Base-by-base conservation (phyloP, 2,888 invertebrate genomes). In the Euproctis similis region DNA sequence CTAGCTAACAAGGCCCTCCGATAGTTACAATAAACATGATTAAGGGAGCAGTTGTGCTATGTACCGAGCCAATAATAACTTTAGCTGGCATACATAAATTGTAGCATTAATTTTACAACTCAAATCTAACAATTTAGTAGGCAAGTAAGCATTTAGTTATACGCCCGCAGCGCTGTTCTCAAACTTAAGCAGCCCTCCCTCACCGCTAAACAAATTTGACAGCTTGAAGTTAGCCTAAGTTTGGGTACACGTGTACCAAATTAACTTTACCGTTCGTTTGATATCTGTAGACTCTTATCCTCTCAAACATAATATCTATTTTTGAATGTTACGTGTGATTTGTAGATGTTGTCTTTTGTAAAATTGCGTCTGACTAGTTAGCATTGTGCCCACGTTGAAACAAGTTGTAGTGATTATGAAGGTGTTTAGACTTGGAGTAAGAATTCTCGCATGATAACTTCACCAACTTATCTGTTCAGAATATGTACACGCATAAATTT, bases 141-240 rank as follows among this genome's bases (percentile, higher is more conserved):
- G 70, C 66, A 67, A 75, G 75, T 77, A 76, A 76, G 74, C 76
- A 76, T 70, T 80, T 77, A 78, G 76, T 73, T 74, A 67, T 69
- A 68, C 66, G 80, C 81, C 73, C 51, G 59, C 65, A 74, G 77
- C 80, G 61, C 61, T 59, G 55, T 59, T 68, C 56, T 57, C 65
- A 72, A 21, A 77, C 77, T 74, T 78, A 66, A 68, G 66, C 73
- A 63, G 65, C 72, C 74, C 75, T 70, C 73, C 72, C 66, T 69
- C 61, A 72, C 81, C 80, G 70, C 82, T 82, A 77, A 81, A 81
- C 82, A 82, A 82, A 82, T 84, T 81, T 84, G 84, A 82, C 82
- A 81, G 84, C 80, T 75, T 63, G 58, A 77, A 81, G 68, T 82
- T 81, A 73, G 70, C 59, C 65, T 59, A 77, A 81, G 76, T 80